Evolutionary conservation across 2,888 invertebrate species (phyloP), one percentile per base, ranked within the genome.

Genomic region (Hyppa rectilinea): DNA sequence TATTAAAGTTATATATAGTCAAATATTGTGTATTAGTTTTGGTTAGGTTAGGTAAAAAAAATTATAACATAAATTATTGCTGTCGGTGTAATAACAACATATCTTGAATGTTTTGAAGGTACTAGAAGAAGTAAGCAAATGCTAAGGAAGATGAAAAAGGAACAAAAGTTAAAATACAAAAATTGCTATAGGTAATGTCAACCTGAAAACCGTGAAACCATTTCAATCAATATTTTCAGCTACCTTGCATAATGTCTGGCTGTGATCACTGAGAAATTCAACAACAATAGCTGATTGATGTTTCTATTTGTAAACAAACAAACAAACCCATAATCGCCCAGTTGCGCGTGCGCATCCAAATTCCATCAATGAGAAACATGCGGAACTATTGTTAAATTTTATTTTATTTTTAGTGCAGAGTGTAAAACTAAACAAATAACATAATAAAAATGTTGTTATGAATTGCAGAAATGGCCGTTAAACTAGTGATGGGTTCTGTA

Each of bases 381-480:
- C 52, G 66, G 74, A 79, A 74, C 26, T 47, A 52, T 49, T 58
- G 43, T 71, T 12, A 62, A 55, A 20, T 59, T 62, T 58, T 31
- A 40, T 68, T 62, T 63, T 17, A 47, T 62, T 72, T 20, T 49
- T 6, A 12, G 12, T 34, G 9, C 4, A n/a, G 20, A 29, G 23
- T 43, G 12, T 52, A 34, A 68, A 74, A 62, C 65, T 49, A 75
- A 75, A 77, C 45, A 58, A 47, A 53, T 38, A 52, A 38, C 31
- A 64, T 56, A 26, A 68, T n/a, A n/a, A 61, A 36, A 29, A 20
- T 38, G 17, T 52, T 71, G 36, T 60, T 66, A 60, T 6, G 5
- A 29, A 56, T 52, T 65, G 47, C 20, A 38, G 52, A 69, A 71
- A 82, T 70, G 14, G 60, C 63, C 34, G 40, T 53, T 62, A 20